Evolutionary conservation across 2,797 vertebrate species (phyloP).

Genomic region (Crypturellus tataupa): DNA sequence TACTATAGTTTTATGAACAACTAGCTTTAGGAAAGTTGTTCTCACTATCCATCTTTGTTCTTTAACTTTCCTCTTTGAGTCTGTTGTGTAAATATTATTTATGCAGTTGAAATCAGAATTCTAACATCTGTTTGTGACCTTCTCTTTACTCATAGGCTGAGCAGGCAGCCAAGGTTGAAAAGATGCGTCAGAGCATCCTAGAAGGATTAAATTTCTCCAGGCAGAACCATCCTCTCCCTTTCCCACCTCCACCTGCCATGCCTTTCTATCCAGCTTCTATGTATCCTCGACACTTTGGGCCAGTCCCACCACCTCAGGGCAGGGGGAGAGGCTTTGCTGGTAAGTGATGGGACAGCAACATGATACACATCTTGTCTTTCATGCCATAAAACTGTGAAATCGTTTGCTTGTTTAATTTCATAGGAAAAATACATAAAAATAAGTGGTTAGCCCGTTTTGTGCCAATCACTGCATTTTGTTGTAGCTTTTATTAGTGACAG

Average conservation of each 20-base stretch:
- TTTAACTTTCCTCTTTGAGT: background rate
- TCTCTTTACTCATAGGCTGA: conserved; percentile 85
- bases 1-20: background rate
- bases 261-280: conserved; percentile 90
- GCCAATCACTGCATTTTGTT: background rate
- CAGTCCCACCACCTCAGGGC: conserved; percentile 88
- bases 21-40: background rate
- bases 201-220: conserved; percentile 93
- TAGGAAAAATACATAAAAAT: background rate
- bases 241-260: conserved; percentile 90
- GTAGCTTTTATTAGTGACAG: background rate
- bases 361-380: background rate
- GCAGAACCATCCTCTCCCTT: conserved; percentile 89
- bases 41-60: background rate
- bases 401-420: background rate
- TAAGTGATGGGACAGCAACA: conserved; percentile 64
- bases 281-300: conserved; percentile 89
- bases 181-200: conserved; percentile 95
- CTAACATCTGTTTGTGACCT: conserved; percentile 33
- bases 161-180: conserved; percentile 93
- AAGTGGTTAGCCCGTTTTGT: background rate
- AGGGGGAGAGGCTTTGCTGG: conserved; percentile 89
- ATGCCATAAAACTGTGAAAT: background rate
- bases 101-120: background rate
- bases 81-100: background rate